Evolutionary conservation across 1,140 invertebrate genomes (phyloP).

Genomic region (Drosophila bocki): DNA sequence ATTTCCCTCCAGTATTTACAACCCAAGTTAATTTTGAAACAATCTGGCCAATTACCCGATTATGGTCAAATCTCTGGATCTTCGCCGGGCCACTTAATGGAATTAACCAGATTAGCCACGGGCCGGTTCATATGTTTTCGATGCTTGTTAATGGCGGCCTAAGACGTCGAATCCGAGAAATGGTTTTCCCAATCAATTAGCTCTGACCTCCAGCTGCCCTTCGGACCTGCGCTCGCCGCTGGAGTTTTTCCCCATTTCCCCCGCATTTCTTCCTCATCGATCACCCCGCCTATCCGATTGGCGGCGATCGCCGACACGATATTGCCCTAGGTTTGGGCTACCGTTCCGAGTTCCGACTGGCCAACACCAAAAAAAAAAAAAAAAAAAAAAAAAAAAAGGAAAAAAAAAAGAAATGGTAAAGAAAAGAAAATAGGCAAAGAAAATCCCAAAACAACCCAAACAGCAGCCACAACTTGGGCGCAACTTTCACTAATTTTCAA

Average conservation of each 20-base stretch:
- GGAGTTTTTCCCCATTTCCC: conserved; percentile 27
- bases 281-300: conserved; percentile 53
- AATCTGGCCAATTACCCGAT: conserved; percentile 30
- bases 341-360: conserved; percentile 51
- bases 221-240: conserved; percentile 42
- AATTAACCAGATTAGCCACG: conserved; percentile 50
- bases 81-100: conserved; percentile 38
- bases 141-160: conserved; percentile 36
- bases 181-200: conserved; percentile 76
- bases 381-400: conserved; percentile 1
- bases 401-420: conserved; percentile 1
- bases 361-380: conserved; percentile 14
- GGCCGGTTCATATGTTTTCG: conserved; percentile 34
- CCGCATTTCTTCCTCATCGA: conserved; percentile 22
- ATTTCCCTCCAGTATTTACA: conserved; percentile 1
- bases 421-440: conserved; percentile 17
- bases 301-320: conserved; percentile 75
- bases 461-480: conserved; percentile 46
- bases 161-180: conserved; percentile 45
- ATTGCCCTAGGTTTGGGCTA: conserved; percentile 79
- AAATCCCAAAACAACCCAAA: conserved; percentile 26
- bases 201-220: conserved; percentile 66
- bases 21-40: conserved; percentile 6
- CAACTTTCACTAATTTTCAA: conserved; percentile 76
- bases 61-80: conserved; percentile 39